Base-by-base conservation (phyloP, 1,140 invertebrate genomes). In the Halictus rubicundus region DNA sequence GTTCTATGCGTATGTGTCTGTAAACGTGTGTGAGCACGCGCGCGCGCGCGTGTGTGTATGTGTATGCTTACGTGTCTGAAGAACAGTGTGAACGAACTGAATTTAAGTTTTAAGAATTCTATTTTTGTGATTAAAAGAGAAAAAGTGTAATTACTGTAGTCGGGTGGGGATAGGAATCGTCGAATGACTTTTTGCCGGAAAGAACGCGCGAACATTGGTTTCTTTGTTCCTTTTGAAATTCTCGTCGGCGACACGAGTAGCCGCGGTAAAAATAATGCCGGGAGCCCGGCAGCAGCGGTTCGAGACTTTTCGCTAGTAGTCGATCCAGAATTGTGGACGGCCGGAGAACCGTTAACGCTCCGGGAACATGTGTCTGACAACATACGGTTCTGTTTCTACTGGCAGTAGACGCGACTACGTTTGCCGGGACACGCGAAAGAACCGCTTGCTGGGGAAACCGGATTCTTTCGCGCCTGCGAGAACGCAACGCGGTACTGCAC, bases 41-140 rank as follows among this genome's bases (percentile, higher is more conserved):
- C n/a, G 16, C 9, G 7, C 10, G 32, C 14, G 32, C 25, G 16
- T 42, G 49, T 5, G 49, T 19, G 71, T n/a, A 19, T 5, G n/a
- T 37, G 21, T 27, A 32, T 16, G 63, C 10, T 46, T 27, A 39
- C n/a, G 54, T n/a, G n/a, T 57, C 23, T 27, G 23, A 21, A 54
- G 78, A 27, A 46, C n/a, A 73, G 66, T 23, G 52, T 39, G 57
- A 75, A 54, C 73, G 77, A 86, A 86, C 85, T 92, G 88, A 90
- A 87, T 91, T 93, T 89, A 92, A 90, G 91, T 92, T 92, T 93
- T 87, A 88, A 91, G 88, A 92, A 90, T 92, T 93, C 90, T 92
- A 93, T 92, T 93, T 93, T 92, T 92, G 88, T 92, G 89, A 75
- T 84, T 78, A 68, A 76, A 84, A 68, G 80, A 63, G 65, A 82